Evolutionary conservation across 2,888 invertebrate genomes (phyloP), one percentile per base, ranked within the genome.

Genomic region (Eubasilissa splendida): DNA sequence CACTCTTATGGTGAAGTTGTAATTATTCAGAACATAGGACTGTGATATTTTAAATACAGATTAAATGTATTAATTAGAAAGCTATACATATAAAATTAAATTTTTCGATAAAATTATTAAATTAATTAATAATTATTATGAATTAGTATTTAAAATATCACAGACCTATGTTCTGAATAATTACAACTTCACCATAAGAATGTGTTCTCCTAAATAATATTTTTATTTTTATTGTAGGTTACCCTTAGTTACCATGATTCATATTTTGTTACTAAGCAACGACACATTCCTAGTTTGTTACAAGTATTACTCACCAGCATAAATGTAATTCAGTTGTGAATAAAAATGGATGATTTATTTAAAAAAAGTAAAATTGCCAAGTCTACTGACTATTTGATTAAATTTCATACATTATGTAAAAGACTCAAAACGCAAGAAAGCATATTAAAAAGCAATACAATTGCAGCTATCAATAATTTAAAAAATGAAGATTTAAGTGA

Each of bases 371-470:
- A 76, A 80, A 77, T 52, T 77, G 74, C 74, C 11, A 74, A 74
- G 58, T 59, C 74, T n/a, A 74, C 74, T 42, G 74, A 74, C 7
- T 74, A 74, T 74, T 59, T 74, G n/a, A 59, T 74, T 10, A 74
- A 74, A 74, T 74, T 74, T 11, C 58, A 58, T 33, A 74, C 74
- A 59, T 59, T 74, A 12, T 22, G 42, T 7, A 74, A 14, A 58
- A 70, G 63, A 60, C 52, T 78, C n/a, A 71, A n/a, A 56, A 53
- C 54, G 42, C 71, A 82, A 76, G 82, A 82, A 60, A 76, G 71
- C 50, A 14, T 65, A 52, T 73, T 82, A 59, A 73, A 60, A 9
- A 66, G 68, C 3, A 65, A 59, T 53, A 63, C 59, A 56, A 33
- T 14, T 63, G 59, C 52, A 12, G 74, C 73, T 42, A 9, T 79